Evolutionary conservation across 92 coral and sea anemone genomes (phyloP).

Genomic region (Bergia sp.): DNA sequence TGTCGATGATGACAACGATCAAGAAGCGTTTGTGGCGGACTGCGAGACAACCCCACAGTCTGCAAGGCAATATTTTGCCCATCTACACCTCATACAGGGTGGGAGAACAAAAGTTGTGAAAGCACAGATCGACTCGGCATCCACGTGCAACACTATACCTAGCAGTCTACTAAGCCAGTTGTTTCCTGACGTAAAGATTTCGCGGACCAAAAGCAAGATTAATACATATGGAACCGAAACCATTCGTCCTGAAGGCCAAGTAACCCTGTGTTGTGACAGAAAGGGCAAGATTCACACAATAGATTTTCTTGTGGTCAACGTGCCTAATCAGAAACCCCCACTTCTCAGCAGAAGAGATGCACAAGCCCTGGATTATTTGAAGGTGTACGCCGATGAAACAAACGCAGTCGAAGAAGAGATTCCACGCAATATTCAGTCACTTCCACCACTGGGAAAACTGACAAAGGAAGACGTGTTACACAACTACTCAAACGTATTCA

Average conservation of each 20-base stretch:
- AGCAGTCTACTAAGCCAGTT: slow-evolving; percentile 33
- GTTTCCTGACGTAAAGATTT: slow-evolving; percentile 47
- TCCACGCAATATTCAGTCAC: not conserved
- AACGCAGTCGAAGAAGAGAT: slow-evolving; percentile 48
- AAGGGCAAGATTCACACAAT: slow-evolving; percentile 42
- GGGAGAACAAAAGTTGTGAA: slow-evolving; percentile 45
- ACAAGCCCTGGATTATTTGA: slow-evolving; percentile 48
- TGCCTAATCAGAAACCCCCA: slow-evolving; percentile 50
- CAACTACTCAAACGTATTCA: slow-evolving; percentile 43
- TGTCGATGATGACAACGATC: slow-evolving; percentile 40
- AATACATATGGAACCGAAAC: slow-evolving; percentile 54
- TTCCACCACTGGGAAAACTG: slow-evolving; percentile 26
- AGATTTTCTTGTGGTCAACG: slow-evolving; percentile 54
- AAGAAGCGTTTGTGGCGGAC: slow-evolving; percentile 52
- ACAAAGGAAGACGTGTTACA: slow-evolving; percentile 35
- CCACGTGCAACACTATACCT: slow-evolving; percentile 62
- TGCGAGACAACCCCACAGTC: slow-evolving; percentile 32
- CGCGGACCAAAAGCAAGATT: slow-evolving; percentile 43
- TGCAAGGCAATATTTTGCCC: slow-evolving; percentile 51
- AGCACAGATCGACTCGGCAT: slow-evolving; percentile 65
- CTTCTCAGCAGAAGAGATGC: slow-evolving; percentile 56
- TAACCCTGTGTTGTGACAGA: slow-evolving; percentile 56
- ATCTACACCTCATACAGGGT: slow-evolving; percentile 51
- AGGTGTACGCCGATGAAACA: slow-evolving; percentile 53
- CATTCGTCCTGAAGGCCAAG: slow-evolving; percentile 40